phyloP scores from a whole-genome alignment of 1,140 invertebrate genomes.

The Brachionus sp. region DNA sequence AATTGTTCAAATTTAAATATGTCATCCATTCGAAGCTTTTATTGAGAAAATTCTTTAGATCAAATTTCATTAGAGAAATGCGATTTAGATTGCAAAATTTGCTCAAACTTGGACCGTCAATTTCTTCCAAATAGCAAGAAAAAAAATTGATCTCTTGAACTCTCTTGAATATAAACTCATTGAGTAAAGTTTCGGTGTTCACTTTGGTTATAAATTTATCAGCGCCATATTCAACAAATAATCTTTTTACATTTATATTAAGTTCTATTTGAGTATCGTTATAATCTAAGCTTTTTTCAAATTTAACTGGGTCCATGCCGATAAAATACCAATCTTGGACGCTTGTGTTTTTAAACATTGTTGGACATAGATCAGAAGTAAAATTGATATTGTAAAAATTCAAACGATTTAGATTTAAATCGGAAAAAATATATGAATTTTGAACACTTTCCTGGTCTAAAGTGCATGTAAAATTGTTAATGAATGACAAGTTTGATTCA shows the following conservation, averaged over 20 bases:
- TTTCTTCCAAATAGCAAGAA: not conserved
- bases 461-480: not conserved
- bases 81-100: slow-evolving; percentile 5
- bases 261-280: not conserved
- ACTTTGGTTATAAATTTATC: not conserved
- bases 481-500: not conserved
- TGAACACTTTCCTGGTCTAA: not conserved
- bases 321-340: not conserved
- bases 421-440: not conserved
- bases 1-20: not conserved
- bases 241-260: not conserved
- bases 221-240: not conserved
- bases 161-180: not conserved
- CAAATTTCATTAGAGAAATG: not conserved
- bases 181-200: not conserved
- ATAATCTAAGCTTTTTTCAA: not conserved
- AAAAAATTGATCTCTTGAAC: not conserved
- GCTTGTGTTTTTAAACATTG: not conserved
- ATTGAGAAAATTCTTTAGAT: not conserved
- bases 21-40: slow-evolving; percentile 11
- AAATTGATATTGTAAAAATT: not conserved
- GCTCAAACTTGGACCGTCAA: slow-evolving; percentile 6
- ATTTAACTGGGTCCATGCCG: not conserved
- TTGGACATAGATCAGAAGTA: not conserved
- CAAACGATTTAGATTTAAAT: not conserved